Evolutionary conservation across 1,140 invertebrate species (phyloP), one percentile per base, ranked within the genome.

Genomic region (Rhyzopertha dominica): DNA sequence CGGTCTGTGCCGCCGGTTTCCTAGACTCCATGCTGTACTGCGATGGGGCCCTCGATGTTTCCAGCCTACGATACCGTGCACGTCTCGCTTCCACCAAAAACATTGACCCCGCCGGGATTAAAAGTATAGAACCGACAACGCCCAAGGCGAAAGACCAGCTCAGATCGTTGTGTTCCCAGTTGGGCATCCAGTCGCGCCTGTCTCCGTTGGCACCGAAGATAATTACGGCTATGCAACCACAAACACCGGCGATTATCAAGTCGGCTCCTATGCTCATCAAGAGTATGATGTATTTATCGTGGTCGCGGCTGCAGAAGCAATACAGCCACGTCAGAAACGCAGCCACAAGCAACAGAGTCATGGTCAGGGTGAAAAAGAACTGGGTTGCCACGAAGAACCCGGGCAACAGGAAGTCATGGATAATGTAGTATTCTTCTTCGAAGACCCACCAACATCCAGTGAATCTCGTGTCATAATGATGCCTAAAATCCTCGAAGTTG

Each of bases 91-190:
- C 90, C 1, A 91, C 77, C 31, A 91, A 70, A 70, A 91, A 86
- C 1, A 93, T 65, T 32, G 84, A 76, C 9, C 87, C 87, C 18
- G 81, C 76, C 17, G 86, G 78, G 18, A 87, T 73, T 8, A 88
- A 67, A 14, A 82, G 70, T 10, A 89, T 72, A 3, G 81, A 79
- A 14, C 89, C 89, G 12, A 94, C 69, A 7, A 87, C 84, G 24
- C 79, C 90, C 13, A 96, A 68, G 4, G 87, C 93, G 71, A 82
- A 98, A 1, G 91, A 91, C 92, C 92, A 98, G 2, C 91, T 84
- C n/a, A 96, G 77, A 61, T 91, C 84, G 70, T 97, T 97, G 59
- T 94, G 88, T 56, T 96, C 90, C 79, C 92, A 95, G 59, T 94
- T 81, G 0, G 93, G 94, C 87, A 97, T 94, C 93, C 94, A 98